A percentile compares a stretch with the other conserved stretches of the same genome.
phyloP scores from a whole-genome alignment of 1,140 invertebrate species.

The Mya arenaria region DNA sequence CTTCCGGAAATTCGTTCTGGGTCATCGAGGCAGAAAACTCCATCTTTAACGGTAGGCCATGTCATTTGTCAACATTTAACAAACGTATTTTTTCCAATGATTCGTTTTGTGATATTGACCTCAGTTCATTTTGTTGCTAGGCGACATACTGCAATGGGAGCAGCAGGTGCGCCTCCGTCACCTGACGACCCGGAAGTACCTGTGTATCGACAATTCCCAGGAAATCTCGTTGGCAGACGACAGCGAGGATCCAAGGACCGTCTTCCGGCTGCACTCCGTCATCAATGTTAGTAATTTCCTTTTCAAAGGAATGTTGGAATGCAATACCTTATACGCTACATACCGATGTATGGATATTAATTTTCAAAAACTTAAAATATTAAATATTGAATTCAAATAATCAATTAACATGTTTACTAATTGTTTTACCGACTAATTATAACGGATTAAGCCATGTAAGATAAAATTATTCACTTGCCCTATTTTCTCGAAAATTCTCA shows the following conservation, averaged over 20 bases:
- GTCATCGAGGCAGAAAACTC: slow-evolving; percentile 79
- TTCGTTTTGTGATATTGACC: too few species aligned
- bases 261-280: slow-evolving; percentile 79
- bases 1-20: slow-evolving; percentile 81
- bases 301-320: too few species aligned
- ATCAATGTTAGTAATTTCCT: slow-evolving; percentile 74
- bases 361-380: too few species aligned
- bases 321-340: too few species aligned
- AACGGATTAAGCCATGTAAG: too few species aligned
- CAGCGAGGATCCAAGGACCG: slow-evolving; percentile 79
- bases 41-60: slow-evolving; percentile 76
- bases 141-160: slow-evolving; percentile 79
- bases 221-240: slow-evolving; percentile 77
- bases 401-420: too few species aligned
- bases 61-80: background rate
- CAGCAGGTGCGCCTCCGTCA: slow-evolving; percentile 80
- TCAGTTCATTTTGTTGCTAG: too few species aligned
- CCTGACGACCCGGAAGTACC: slow-evolving; percentile 79
- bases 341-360: too few species aligned
- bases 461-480: too few species aligned
- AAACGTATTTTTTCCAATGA: background rate
- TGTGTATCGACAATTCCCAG: slow-evolving; percentile 76
- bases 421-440: too few species aligned
- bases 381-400: too few species aligned
- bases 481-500: too few species aligned